Evolutionary conservation across 2,888 invertebrate genomes (phyloP).

Genomic region (Tenthredo distinguenda): DNA sequence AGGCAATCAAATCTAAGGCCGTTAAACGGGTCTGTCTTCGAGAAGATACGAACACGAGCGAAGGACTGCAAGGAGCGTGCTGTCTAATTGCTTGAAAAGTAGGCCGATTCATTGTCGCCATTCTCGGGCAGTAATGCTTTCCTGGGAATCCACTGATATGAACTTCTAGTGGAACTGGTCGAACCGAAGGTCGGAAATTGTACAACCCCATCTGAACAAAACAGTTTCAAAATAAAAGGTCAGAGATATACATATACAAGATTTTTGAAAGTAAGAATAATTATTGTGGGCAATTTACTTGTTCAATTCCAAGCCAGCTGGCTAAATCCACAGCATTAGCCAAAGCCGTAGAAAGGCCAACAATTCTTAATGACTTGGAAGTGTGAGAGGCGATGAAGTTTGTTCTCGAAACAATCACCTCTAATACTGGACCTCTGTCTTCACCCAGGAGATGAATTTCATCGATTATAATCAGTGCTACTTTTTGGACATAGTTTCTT

Average conservation of each 20-base stretch:
- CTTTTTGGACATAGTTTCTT: conserved; percentile 94
- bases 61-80: conserved; percentile 94
- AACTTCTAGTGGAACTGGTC: conserved; percentile 97
- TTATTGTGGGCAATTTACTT: conserved; percentile 60
- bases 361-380: conserved; percentile 89
- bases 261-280: neutral
- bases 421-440: conserved; percentile 93
- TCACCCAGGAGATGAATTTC: conserved; percentile 98
- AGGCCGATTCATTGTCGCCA: conserved; percentile 99
- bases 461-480: conserved; percentile 96
- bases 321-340: conserved; percentile 98
- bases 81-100: conserved; percentile 96
- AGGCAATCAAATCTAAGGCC: conserved; percentile 95
- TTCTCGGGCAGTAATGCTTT: conserved; percentile 99
- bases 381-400: conserved; percentile 97
- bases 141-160: conserved; percentile 98
- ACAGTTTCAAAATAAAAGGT: neutral
- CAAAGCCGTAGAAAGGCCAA: conserved; percentile 98
- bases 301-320: conserved; percentile 95
- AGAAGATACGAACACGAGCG: conserved; percentile 97
- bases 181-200: conserved; percentile 98
- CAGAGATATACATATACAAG: neutral
- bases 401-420: conserved; percentile 98
- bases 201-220: conserved; percentile 89
- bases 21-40: conserved; percentile 97